Percentiles rank a stretch among this genome's conserved stretches.
Conservation (phyloP, 2,797 vertebrate genomes). For the Pipistrellus pygmaeus region DNA sequence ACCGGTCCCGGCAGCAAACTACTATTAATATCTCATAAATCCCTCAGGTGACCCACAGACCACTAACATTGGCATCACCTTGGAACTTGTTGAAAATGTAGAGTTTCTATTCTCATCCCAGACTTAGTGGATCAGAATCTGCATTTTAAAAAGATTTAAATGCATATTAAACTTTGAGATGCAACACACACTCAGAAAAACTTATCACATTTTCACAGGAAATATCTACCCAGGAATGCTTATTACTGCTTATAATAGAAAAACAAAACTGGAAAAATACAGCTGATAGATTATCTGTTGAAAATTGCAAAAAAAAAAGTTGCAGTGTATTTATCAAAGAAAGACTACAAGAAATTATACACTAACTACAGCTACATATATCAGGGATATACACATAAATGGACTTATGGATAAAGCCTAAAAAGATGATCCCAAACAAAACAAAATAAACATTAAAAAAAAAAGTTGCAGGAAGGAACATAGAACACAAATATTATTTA, state of each 20-base stretch:
- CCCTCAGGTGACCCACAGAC: no score
- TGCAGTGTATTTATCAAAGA: conserved; percentile 19
- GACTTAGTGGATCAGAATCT: not conserved
- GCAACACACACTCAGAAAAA: not conserved
- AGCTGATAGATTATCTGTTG: not conserved
- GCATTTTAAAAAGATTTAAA: not conserved
- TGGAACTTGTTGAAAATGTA: not conserved
- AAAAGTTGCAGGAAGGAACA: not conserved
- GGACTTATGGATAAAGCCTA: not conserved
- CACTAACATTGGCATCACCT: not conserved
- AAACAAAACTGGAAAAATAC: not conserved
- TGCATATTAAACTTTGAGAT: not conserved
- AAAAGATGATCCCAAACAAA: not conserved
- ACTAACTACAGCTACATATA: not conserved
- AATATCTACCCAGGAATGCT: not conserved
- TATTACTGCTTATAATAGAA: not conserved
- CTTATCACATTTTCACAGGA: not conserved
- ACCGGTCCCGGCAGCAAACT: no score
- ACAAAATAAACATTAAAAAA: no score
- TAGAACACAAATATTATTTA: not conserved
- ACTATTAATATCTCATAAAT: not conserved
- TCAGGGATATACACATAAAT: not conserved
- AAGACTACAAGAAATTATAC: conserved; percentile 32
- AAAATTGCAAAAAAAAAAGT: not conserved
- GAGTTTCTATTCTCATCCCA: not conserved